These are phyloP conservation scores for Silvanus unidentatus DNA, from an alignment of 2,888 invertebrate species.

Conservation along the genomic window DNA sequence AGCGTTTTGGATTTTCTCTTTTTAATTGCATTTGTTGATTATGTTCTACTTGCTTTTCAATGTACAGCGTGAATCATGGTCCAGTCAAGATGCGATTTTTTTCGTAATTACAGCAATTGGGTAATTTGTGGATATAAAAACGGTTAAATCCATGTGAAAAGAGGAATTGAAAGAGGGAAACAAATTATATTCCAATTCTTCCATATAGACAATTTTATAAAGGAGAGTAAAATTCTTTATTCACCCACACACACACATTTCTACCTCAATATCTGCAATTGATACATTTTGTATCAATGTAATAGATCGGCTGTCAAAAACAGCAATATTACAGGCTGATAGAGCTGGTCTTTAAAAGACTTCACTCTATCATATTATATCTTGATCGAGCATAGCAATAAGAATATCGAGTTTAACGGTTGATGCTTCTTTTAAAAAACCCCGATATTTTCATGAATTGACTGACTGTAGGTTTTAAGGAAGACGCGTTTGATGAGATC, in stretches of 20 bases:
- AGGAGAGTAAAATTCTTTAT: too few relatives aligned
- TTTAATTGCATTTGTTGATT: not conserved
- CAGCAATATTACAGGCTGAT: constrained; percentile 25
- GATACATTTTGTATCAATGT: constrained; percentile 30
- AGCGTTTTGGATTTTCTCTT: not conserved
- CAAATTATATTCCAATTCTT: too few relatives aligned
- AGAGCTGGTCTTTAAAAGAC: constrained; percentile 16
- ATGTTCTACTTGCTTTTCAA: too few relatives aligned
- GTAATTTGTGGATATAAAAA: too few relatives aligned
- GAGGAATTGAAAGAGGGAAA: too few relatives aligned
- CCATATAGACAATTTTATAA: too few relatives aligned
- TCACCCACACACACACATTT: too few relatives aligned
- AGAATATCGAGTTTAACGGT: constrained; percentile 23
- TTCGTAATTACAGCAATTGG: too few relatives aligned
- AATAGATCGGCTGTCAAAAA: constrained; percentile 32
- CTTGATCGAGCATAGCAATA: constrained; percentile 19
- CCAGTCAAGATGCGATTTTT: too few relatives aligned
- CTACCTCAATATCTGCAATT: constrained; percentile 26
- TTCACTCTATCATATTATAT: constrained; percentile 23
- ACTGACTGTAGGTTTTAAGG: constrained; percentile 12
- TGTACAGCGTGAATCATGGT: too few relatives aligned
- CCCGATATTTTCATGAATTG: constrained; percentile 20
- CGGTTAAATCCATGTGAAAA: too few relatives aligned
- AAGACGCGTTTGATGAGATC: constrained; percentile 15
- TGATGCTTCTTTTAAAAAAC: constrained; percentile 18